phyloP scores from a whole-genome alignment of 2,113 vertebrate species.

The Manacus vitellinus region DNA sequence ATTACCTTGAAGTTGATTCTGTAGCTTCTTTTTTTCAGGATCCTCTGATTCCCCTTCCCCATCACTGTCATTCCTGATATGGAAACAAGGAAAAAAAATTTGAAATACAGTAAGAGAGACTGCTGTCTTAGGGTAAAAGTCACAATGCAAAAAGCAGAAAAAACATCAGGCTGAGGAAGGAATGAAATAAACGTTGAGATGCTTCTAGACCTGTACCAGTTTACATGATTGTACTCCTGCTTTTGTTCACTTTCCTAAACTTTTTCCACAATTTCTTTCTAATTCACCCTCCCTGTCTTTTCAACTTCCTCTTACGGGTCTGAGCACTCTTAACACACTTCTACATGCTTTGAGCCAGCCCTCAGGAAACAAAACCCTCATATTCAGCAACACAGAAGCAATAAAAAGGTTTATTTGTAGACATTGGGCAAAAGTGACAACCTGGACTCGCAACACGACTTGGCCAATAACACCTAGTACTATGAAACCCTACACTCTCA shows the following conservation, averaged over 20 bases:
- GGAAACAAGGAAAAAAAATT: background rate
- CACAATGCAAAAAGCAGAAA: background rate
- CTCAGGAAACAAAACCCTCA: background rate
- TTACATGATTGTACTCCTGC: background rate
- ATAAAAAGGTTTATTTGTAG: background rate
- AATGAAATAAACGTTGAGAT: background rate
- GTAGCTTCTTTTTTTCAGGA: slow-evolving; percentile 97
- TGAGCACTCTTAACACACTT: background rate
- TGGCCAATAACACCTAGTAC: background rate
- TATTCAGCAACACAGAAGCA: background rate
- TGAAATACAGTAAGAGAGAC: background rate
- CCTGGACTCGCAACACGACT: background rate
- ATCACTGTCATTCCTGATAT: slow-evolving; percentile 94
- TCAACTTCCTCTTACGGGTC: background rate
- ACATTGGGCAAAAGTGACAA: background rate
- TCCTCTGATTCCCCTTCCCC: slow-evolving; percentile 92
- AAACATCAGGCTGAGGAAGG: background rate
- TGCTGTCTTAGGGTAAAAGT: background rate
- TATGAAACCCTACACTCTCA: background rate
- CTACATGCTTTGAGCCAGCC: background rate
- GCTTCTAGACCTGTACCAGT: background rate
- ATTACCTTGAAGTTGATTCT: slow-evolving; percentile 95
- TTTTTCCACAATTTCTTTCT: background rate
- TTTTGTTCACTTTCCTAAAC: background rate
- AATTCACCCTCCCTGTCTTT: background rate